Evolutionary conservation across 2,113 vertebrate genomes (phyloP).

Genomic region (Lepus europaeus): DNA sequence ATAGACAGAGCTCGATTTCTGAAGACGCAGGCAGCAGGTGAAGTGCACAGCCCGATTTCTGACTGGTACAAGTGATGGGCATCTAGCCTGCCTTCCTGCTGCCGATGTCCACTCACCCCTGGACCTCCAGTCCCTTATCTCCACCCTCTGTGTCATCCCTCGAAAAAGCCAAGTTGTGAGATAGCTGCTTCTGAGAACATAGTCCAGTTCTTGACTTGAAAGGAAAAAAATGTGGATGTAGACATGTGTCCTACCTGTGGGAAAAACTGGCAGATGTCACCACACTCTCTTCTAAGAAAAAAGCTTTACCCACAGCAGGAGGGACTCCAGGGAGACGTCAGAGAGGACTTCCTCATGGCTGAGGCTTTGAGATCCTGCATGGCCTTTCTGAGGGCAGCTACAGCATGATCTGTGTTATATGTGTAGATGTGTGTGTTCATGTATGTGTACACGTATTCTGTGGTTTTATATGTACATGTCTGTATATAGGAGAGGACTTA

Average conservation of each 20-base stretch:
- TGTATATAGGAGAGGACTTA: not conserved
- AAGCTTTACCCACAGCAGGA: not conserved
- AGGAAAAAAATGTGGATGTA: not conserved
- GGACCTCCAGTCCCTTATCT: fast-evolving
- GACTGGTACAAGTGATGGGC: fast-evolving
- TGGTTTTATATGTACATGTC: not conserved
- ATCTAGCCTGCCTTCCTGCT: not conserved
- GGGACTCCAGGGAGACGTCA: not conserved
- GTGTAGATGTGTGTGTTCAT: fast-evolving
- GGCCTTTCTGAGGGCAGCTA: not conserved
- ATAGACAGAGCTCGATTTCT: no score
- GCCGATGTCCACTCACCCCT: no score
- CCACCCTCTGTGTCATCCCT: not conserved
- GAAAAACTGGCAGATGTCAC: not conserved
- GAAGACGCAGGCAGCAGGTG: not conserved
- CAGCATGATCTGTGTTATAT: not conserved
- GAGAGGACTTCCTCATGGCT: not conserved
- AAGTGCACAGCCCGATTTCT: not conserved
- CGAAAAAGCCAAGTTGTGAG: not conserved
- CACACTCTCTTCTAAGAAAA: not conserved
- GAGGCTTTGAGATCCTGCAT: not conserved
- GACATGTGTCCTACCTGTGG: not conserved
- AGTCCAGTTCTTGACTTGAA: not conserved
- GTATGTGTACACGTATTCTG: not conserved
- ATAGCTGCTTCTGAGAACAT: not conserved